Evolutionary conservation across 1,140 invertebrate species (phyloP).

Genomic region (Stegodyphus dumicola): DNA sequence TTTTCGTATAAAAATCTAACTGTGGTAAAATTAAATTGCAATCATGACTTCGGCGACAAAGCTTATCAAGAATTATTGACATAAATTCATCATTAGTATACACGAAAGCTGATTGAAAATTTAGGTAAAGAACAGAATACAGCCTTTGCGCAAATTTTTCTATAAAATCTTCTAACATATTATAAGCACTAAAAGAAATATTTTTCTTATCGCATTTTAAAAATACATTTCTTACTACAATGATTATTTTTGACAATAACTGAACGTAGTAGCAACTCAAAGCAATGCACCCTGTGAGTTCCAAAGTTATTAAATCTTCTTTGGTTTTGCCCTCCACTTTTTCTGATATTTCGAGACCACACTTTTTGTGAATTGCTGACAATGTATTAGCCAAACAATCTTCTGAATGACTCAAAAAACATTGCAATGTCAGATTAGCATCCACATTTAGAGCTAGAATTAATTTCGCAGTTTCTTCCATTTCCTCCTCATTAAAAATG

Average conservation of each 20-base stretch:
- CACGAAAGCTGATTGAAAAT: conserved; percentile 3
- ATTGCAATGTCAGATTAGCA: not conserved
- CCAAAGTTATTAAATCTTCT: too few relatives aligned
- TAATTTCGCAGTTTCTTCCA: too few relatives aligned
- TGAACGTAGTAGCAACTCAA: not conserved
- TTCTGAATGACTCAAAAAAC: not conserved
- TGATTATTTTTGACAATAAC: not conserved
- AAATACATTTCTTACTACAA: not conserved
- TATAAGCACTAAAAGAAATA: not conserved
- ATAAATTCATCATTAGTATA: not conserved
- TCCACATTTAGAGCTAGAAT: not conserved
- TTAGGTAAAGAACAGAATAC: not conserved
- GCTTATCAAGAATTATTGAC: conserved; percentile 1
- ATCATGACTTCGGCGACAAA: conserved; percentile 7
- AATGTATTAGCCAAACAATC: not conserved
- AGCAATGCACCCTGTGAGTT: not conserved
- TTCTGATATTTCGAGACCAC: too few relatives aligned
- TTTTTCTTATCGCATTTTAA: not conserved
- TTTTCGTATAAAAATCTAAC: not conserved
- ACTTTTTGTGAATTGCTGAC: too few relatives aligned
- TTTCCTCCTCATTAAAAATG: too few relatives aligned
- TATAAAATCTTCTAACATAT: conserved; percentile 3
- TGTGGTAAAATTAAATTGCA: not conserved
- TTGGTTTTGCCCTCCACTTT: too few relatives aligned
- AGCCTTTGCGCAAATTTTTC: not conserved